A percentile compares a stretch with the other conserved stretches of the same genome.
Conservation (phyloP, 1,140 invertebrate species). For the Cataglyphis hispanica region DNA sequence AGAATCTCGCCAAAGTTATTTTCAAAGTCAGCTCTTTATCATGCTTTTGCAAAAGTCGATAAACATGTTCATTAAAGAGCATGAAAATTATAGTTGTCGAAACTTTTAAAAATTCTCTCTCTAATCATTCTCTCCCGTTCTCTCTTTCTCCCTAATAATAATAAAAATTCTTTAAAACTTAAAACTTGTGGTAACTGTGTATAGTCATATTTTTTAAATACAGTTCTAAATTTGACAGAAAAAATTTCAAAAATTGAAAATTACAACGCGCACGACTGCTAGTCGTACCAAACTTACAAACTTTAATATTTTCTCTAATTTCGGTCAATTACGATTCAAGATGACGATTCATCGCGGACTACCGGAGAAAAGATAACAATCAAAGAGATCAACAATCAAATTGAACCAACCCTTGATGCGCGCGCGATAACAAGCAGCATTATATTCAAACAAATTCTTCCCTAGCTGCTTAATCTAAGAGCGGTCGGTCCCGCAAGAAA, state of each 20-base stretch:
- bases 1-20: slow-evolving; percentile 15
- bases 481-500: slow-evolving; percentile 25
- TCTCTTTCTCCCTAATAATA: neutral
- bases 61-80: neutral
- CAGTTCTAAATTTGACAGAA: neutral
- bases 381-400: neutral
- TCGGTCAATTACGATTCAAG: neutral
- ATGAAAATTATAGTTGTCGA: neutral
- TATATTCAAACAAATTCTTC: slow-evolving; percentile 69
- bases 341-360: neutral
- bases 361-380: neutral
- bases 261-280: neutral
- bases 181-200: neutral
- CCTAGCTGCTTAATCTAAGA: slow-evolving; percentile 42
- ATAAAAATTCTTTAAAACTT: neutral
- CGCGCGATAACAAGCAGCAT: slow-evolving; percentile 63
- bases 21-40: neutral
- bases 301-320: slow-evolving; percentile 2
- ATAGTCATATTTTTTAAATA: neutral
- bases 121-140: too few relatives aligned
- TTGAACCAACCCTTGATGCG: slow-evolving; percentile 14
- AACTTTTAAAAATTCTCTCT: neutral
- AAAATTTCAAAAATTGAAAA: neutral
- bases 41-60: neutral
- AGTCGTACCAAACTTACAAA: neutral